A percentile compares a stretch with the other conserved stretches of the same genome.
These are phyloP conservation scores for Casuarius casuarius DNA, from an alignment of 2,113 vertebrate species.

Conservation along the genomic window DNA sequence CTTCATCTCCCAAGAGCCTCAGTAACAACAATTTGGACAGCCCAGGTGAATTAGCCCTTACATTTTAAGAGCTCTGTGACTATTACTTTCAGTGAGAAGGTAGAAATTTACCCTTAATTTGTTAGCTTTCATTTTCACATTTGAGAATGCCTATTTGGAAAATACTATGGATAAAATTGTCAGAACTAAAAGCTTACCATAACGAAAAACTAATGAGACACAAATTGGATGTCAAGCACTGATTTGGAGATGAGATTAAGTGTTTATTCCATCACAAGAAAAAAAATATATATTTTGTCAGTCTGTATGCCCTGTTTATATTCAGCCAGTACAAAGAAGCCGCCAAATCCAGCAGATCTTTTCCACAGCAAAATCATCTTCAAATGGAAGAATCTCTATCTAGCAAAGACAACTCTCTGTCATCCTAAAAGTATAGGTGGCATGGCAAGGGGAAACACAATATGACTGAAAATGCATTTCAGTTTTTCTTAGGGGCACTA, in stretches of 20 bases:
- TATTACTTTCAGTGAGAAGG: background rate
- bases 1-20: constrained; percentile 6
- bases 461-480: background rate
- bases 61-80: background rate
- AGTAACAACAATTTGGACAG: background rate
- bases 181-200: background rate
- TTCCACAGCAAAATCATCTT: background rate
- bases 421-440: background rate
- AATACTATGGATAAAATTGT: background rate
- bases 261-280: background rate
- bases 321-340: background rate
- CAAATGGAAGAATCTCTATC: background rate
- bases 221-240: background rate
- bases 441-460: background rate
- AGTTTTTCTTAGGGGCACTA: background rate
- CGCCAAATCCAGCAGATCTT: background rate
- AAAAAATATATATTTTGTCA: background rate
- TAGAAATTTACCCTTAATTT: constrained; percentile 2
- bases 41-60: background rate
- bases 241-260: background rate
- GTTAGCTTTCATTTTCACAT: background rate
- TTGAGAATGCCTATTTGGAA: constrained; percentile 13
- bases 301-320: background rate
- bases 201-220: constrained; percentile 25
- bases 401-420: background rate